Conservation (phyloP, 2,797 vertebrate genomes). For the Margarornis squamiger region DNA sequence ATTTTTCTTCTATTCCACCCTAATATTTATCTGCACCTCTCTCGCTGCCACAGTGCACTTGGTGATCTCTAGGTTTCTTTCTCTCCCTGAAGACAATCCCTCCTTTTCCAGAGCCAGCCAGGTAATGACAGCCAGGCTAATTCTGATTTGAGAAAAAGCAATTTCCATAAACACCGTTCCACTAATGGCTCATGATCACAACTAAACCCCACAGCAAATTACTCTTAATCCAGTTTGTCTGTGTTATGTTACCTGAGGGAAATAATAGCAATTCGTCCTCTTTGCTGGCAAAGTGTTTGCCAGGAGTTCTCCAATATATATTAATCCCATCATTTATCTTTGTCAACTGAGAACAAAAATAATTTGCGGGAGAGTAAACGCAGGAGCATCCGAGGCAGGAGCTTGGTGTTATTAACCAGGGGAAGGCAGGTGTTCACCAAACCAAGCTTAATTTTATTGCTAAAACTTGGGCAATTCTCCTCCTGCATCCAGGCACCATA, state of each 20-base stretch:
- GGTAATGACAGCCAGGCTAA: constrained; percentile 81
- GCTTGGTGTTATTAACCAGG: constrained; percentile 80
- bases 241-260: constrained; percentile 93
- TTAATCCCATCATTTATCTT: constrained; percentile 87
- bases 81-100: not conserved
- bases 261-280: constrained; percentile 89
- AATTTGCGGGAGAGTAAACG: constrained; percentile 90
- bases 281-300: constrained; percentile 79
- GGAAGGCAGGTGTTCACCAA: constrained; percentile 89
- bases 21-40: not conserved
- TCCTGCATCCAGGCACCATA: constrained; percentile 76
- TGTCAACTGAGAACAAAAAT: constrained; percentile 83
- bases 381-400: constrained; percentile 78
- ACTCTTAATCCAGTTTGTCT: constrained; percentile 95
- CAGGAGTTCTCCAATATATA: constrained; percentile 95
- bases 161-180: constrained; percentile 85
- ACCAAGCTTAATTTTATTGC: constrained; percentile 81
- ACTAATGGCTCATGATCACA: constrained; percentile 91
- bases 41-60: not conserved
- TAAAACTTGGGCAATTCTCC: constrained; percentile 84
- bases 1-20: not conserved
- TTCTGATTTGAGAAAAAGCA: constrained; percentile 78
- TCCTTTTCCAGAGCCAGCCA: constrained; percentile 30
- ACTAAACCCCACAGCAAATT: constrained; percentile 96
- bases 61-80: not conserved